Conservation (phyloP, 2,888 invertebrate genomes). For the Erebia palarica region DNA sequence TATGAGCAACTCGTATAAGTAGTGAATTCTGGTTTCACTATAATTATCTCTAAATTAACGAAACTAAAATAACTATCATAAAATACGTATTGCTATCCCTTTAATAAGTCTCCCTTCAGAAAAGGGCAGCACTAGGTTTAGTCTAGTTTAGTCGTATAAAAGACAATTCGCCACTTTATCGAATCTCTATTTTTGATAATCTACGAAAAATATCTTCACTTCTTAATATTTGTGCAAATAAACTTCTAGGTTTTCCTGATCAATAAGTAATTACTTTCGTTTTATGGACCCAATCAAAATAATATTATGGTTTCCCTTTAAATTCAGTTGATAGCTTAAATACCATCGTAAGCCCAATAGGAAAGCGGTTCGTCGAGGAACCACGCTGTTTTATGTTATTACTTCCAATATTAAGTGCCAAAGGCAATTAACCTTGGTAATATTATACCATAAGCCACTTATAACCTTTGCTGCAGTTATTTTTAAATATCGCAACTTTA, state of each 20-base stretch:
- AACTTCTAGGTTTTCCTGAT: neutral
- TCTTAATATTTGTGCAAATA: neutral
- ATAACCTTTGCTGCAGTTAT: slow-evolving; percentile 17
- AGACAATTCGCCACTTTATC: too few relatives aligned
- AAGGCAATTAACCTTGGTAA: slow-evolving; percentile 21
- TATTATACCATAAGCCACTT: slow-evolving; percentile 12
- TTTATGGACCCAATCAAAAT: neutral
- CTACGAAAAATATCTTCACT: too few relatives aligned
- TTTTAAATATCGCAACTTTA: slow-evolving; percentile 11
- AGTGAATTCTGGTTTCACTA: too few relatives aligned
- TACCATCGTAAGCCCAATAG: neutral
- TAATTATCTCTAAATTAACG: too few relatives aligned
- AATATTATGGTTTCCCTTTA: neutral
- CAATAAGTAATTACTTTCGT: neutral
- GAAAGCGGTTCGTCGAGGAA: neutral
- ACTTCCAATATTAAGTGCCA: slow-evolving; percentile 22
- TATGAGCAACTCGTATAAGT: too few relatives aligned
- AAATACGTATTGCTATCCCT: too few relatives aligned
- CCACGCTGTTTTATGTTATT: slow-evolving; percentile 24
- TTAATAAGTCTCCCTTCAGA: too few relatives aligned
- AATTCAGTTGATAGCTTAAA: neutral
- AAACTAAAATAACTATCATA: too few relatives aligned
- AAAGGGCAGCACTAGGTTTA: too few relatives aligned
- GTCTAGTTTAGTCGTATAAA: too few relatives aligned
- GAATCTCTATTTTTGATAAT: too few relatives aligned